Conservation (phyloP, 2,888 invertebrate species). For the Chromoteleia sp. region DNA sequence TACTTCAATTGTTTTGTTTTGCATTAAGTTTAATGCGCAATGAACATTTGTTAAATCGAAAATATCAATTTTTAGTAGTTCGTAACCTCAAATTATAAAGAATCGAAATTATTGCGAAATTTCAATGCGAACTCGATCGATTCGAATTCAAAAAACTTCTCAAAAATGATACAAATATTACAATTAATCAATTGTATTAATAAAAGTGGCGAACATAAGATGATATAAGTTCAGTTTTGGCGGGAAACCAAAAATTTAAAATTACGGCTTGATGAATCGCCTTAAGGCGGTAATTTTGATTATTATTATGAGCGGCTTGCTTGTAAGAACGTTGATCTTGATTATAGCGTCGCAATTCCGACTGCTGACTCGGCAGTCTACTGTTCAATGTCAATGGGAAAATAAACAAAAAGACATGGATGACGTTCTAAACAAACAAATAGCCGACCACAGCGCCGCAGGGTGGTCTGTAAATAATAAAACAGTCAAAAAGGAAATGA, state of each 20-base stretch:
- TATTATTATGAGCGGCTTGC: constrained; percentile 25
- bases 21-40: too few species aligned
- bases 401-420: constrained; percentile 30
- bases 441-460: constrained; percentile 2
- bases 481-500: background rate
- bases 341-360: constrained; percentile 41
- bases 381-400: constrained; percentile 52
- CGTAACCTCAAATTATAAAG: too few species aligned
- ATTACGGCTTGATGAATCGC: constrained; percentile 5
- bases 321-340: constrained; percentile 44
- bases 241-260: background rate
- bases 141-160: too few species aligned
- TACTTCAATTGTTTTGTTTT: too few species aligned
- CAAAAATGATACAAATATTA: too few species aligned
- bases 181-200: too few species aligned
- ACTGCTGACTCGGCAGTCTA: constrained; percentile 52
- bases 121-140: too few species aligned
- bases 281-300: constrained; percentile 32
- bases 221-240: too few species aligned
- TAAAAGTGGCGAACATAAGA: too few species aligned
- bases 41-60: too few species aligned
- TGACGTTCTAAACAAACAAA: constrained; percentile 43
- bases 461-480: background rate
- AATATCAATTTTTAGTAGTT: too few species aligned
- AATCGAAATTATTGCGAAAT: too few species aligned